Base-by-base conservation (phyloP, 1,140 invertebrate genomes). In the Drosophila paulistorum region DNA sequence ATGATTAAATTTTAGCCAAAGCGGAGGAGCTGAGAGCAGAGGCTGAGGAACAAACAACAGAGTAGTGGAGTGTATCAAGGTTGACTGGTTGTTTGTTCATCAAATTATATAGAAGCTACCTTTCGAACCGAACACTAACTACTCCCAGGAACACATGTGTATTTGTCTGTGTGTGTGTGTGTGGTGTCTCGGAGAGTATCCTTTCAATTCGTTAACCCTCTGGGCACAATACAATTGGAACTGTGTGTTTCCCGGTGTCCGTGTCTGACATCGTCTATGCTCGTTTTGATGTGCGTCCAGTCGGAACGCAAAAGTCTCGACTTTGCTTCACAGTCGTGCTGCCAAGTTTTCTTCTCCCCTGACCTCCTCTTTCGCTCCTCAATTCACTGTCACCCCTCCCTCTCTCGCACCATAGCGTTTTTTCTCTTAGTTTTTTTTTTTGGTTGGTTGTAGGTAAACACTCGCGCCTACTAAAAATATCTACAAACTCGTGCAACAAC, bases 1-100 rank as follows among this genome's bases (percentile, higher is more conserved):
- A 64, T 77, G 66, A 70, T 70, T 77, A 77, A 60, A 42, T 76
- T 59, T 58, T 59, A 4, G 37, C 30, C 30, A 30, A 30, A 30
- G 30, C 30, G 0, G 30, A 30, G 30, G 30, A 30, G 30, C 30
- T 6, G 30, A 6, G 37, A 39, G 37, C 11, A 39, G 57, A 11
- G 10, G 33, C 58, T 64, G 48, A 75, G 73, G 73, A 57, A 65
- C 41, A 75, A 65, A 45, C 63, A 59, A 61, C 59, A 45, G 6
- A 30, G 6, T 30, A 68, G 39, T 6, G 30, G 41, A 60, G 69
- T 42, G 65, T 55, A 26, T 77, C 68, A 73, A 78, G 76, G 64
- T 82, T 82, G 79, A 80, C 79, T 77, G 62, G 78, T 81, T 85
- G 81, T 86, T 86, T 86, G 79, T 77, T 86, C 83, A 86, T 86